Conservation (phyloP, 2,888 invertebrate species). For the Heliconius sara region DNA sequence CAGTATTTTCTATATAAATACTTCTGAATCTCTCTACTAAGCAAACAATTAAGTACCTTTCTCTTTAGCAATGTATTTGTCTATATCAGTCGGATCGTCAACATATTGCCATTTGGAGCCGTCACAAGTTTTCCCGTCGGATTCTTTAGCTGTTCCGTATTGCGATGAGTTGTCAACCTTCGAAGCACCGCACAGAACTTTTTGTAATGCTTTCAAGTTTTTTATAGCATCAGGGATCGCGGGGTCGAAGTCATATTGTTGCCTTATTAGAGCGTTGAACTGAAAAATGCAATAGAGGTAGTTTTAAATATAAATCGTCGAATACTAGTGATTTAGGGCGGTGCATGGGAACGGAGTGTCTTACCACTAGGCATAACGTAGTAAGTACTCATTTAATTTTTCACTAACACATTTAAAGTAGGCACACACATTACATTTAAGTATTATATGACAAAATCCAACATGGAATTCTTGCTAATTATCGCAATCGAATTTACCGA, state of each 20-base stretch:
- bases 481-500: no score
- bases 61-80: conserved; percentile 49
- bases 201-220: conserved; percentile 54
- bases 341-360: no score
- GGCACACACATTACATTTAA: no score
- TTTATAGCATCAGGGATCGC: conserved; percentile 51
- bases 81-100: conserved; percentile 60
- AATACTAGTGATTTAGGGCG: no score
- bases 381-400: no score
- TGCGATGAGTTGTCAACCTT: conserved; percentile 59
- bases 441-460: no score
- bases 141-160: conserved; percentile 42
- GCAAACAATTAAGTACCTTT: conserved; percentile 15
- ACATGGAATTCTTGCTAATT: no score
- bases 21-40: no score
- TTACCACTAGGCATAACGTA: no score
- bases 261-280: conserved; percentile 53
- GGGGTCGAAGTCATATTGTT: conserved; percentile 56
- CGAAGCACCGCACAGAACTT: conserved; percentile 48
- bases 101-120: conserved; percentile 61
- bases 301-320: neutral
- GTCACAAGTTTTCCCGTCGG: conserved; percentile 48
- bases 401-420: no score
- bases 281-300: conserved; percentile 48
- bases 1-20: no score